Conservation (phyloP, 2,113 vertebrate genomes). For the Mastomys natalensis region DNA sequence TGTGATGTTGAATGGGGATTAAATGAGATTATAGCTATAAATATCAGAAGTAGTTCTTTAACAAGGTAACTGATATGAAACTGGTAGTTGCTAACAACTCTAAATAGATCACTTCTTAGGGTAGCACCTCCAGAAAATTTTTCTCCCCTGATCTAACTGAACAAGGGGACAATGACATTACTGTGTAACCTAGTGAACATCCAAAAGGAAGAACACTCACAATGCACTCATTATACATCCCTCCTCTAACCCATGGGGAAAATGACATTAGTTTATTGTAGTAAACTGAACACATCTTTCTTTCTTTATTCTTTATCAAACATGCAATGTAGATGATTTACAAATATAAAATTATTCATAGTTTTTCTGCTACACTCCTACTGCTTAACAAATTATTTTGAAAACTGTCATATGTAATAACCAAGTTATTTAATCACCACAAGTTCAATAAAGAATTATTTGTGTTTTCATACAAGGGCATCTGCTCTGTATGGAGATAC, state of each 20-base stretch:
- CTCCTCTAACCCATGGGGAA: constrained; percentile 9
- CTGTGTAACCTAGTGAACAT: constrained; percentile 43
- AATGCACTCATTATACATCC: background rate
- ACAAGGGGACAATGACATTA: constrained; percentile 12
- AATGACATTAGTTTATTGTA: background rate
- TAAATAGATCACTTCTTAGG: constrained; percentile 15
- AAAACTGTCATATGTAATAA: background rate
- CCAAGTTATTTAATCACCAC: background rate
- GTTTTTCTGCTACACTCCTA: background rate
- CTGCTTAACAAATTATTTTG: background rate
- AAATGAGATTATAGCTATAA: constrained; percentile 19
- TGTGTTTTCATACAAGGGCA: background rate
- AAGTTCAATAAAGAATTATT: background rate
- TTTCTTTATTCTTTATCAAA: background rate
- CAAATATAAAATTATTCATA: background rate
- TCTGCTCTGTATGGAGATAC: background rate
- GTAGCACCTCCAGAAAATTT: background rate
- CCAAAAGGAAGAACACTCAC: background rate
- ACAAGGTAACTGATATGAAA: background rate
- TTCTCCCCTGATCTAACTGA: background rate
- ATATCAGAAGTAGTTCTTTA: background rate
- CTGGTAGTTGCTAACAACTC: background rate
- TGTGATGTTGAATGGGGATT: background rate
- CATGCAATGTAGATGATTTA: background rate
- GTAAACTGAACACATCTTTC: background rate